A percentile compares a stretch with the other conserved stretches of the same genome.
Evolutionary conservation across 2,888 invertebrate genomes (phyloP).

Genomic region (Apamea crenata): DNA sequence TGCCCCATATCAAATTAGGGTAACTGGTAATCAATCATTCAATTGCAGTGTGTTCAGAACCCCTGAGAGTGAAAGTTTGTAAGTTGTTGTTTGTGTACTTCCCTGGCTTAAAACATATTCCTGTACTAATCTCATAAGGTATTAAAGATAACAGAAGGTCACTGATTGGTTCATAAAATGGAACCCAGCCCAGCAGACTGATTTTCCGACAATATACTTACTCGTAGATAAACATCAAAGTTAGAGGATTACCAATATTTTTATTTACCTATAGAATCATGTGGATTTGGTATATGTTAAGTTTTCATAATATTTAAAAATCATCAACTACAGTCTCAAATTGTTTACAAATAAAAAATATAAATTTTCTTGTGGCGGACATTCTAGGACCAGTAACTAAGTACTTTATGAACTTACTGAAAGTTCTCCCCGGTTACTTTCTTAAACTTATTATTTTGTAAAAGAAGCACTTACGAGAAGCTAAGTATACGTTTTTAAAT

Average conservation of each 20-base stretch:
- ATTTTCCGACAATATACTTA: too few species aligned
- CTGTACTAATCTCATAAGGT: neutral
- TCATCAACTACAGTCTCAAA: neutral
- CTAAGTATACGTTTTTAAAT: neutral
- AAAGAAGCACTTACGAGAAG: too few species aligned
- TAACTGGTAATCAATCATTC: constrained; percentile 47
- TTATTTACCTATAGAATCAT: neutral
- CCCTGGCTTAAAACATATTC: neutral
- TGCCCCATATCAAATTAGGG: constrained; percentile 11
- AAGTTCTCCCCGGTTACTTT: neutral
- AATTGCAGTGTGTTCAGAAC: constrained; percentile 22
- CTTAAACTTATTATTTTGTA: neutral
- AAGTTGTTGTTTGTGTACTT: neutral
- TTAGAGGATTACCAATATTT: neutral
- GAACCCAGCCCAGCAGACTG: neutral
- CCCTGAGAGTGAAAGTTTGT: constrained; percentile 13
- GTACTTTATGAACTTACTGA: neutral
- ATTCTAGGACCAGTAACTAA: neutral
- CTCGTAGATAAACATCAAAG: too few species aligned
- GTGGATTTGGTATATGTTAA: neutral
- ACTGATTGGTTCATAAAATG: neutral
- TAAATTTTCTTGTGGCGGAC: neutral
- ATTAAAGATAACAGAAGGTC: neutral
- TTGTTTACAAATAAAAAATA: neutral
- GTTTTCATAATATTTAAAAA: neutral